phyloP scores from a whole-genome alignment of 1,140 invertebrate genomes.

The Drosophila obscura region DNA sequence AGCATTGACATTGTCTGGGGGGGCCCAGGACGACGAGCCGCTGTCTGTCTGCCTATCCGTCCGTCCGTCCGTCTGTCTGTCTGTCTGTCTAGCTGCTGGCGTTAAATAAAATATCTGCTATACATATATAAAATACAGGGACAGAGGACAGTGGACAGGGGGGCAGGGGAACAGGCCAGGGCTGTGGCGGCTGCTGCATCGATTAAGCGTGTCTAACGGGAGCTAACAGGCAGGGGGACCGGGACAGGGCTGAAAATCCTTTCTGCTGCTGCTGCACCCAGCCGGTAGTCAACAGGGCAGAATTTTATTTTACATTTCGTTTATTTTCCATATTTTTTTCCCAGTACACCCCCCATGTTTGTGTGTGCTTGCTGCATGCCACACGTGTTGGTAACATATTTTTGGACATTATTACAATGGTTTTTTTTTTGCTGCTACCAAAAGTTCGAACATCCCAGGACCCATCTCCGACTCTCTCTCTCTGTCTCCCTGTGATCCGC shows the following conservation, averaged over 20 bases:
- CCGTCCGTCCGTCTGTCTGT: constrained; percentile 15
- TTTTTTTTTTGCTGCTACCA: constrained; percentile 45
- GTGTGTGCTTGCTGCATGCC: constrained; percentile 34
- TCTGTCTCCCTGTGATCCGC: constrained; percentile 14
- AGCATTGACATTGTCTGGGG: constrained; percentile 68
- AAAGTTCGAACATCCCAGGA: not conserved
- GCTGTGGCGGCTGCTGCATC: constrained; percentile 50
- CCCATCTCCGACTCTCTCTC: not conserved
- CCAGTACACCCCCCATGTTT: constrained; percentile 6
- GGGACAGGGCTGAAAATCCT: constrained; percentile 30
- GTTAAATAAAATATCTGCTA: constrained; percentile 78
- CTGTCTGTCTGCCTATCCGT: constrained; percentile 1
- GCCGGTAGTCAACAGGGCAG: constrained; percentile 27
- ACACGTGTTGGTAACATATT: constrained; percentile 80
- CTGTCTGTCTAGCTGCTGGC: constrained; percentile 56
- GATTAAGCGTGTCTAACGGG: constrained; percentile 69
- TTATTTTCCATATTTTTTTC: constrained; percentile 54
- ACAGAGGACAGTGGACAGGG: constrained; percentile 7
- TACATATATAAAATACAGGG: constrained; percentile 54
- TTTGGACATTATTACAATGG: constrained; percentile 82
- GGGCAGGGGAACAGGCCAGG: too few species aligned
- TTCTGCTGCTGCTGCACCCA: constrained; percentile 50
- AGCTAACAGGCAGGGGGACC: constrained; percentile 4
- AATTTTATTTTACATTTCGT: constrained; percentile 49
- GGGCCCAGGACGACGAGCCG: constrained; percentile 3